A percentile compares a stretch with the other conserved stretches of the same genome.
These are phyloP conservation scores for Cepphus grylle DNA, from an alignment of 2,113 vertebrate species.

Conservation along the genomic window DNA sequence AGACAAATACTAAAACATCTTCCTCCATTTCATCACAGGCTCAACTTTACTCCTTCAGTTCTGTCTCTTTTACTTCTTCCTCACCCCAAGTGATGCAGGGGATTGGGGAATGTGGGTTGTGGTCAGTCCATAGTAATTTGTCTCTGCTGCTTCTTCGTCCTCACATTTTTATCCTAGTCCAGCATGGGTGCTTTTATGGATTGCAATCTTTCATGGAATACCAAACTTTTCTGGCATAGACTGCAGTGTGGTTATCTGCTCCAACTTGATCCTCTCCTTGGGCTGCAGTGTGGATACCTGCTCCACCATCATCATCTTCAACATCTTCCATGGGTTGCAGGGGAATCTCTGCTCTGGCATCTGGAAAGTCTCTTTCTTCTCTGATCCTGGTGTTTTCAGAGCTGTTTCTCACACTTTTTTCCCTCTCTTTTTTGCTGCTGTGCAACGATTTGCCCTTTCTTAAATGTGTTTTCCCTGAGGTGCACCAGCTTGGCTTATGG, in stretches of 20 bases:
- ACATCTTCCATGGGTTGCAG: background rate
- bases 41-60: background rate
- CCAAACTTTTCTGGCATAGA: background rate
- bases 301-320: fast-evolving
- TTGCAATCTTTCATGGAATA: background rate
- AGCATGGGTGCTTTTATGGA: background rate
- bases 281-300: background rate
- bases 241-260: background rate
- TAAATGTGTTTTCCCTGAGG: background rate
- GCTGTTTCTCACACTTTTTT: background rate
- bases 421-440: background rate
- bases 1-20: background rate
- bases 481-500: background rate
- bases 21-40: background rate
- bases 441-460: background rate
- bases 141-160: background rate
- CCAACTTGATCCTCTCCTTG: background rate
- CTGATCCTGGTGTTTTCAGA: background rate
- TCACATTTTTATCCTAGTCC: background rate
- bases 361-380: background rate
- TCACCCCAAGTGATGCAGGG: background rate
- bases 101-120: background rate
- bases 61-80: background rate
- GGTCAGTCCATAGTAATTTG: background rate
- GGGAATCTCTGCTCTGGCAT: background rate